Conservation (phyloP, 2,113 vertebrate genomes). For the Leptocoma aspasia region DNA sequence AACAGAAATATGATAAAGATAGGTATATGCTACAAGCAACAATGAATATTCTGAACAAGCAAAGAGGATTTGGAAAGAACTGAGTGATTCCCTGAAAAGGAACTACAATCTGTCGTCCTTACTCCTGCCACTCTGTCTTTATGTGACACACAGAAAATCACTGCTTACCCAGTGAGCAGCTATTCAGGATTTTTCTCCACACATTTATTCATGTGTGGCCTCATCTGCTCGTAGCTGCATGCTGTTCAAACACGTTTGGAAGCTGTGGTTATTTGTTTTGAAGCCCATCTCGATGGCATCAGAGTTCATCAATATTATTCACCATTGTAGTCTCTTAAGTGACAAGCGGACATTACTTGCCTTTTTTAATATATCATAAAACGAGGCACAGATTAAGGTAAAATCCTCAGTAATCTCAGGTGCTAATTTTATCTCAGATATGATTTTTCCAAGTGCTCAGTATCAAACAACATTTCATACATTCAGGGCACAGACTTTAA, state of each 20-base stretch:
- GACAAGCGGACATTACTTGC: not conserved
- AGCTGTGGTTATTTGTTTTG: constrained; percentile 19
- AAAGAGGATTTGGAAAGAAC: not conserved
- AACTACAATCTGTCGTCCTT: not conserved
- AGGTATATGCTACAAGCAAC: not conserved
- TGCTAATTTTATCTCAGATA: constrained; percentile 11
- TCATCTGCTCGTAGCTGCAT: not conserved
- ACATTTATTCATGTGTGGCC: constrained; percentile 12
- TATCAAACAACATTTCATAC: constrained; percentile 19
- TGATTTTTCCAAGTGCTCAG: not conserved
- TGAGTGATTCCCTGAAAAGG: not conserved
- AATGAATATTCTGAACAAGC: not conserved
- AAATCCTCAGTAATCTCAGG: not conserved
- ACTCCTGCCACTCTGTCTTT: not conserved
- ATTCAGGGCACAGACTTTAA: constrained; percentile 43
- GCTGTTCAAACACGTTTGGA: constrained; percentile 12
- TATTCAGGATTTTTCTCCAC: not conserved
- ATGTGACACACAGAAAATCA: not conserved
- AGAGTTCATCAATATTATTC: not conserved
- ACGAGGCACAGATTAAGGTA: not conserved
- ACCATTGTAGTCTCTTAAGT: not conserved
- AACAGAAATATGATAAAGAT: not conserved
- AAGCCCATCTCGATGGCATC: not conserved
- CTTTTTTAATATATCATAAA: not conserved
- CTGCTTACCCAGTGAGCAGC: not conserved